Percentiles rank a stretch among this genome's conserved stretches.
These are phyloP conservation scores for Somateria mollissima DNA, from an alignment of 2,797 vertebrate species.

Conservation along the genomic window DNA sequence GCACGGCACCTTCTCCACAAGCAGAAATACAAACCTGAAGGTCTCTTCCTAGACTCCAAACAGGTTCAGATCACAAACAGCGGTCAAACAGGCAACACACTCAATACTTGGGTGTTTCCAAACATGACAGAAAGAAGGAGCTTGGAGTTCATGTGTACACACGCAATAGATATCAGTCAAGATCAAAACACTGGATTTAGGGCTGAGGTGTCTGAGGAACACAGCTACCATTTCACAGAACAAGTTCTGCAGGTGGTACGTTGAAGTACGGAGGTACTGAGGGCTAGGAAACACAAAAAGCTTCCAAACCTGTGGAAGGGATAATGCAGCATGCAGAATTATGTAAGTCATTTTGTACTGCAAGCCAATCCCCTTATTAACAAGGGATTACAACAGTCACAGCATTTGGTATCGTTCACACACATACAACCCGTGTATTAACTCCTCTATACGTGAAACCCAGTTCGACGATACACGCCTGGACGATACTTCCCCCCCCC, in stretches of 20 bases:
- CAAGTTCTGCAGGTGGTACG: background rate
- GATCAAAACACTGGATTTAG: background rate
- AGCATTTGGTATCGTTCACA: background rate
- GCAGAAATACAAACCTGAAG: background rate
- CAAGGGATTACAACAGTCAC: conserved; percentile 8
- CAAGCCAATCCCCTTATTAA: conserved; percentile 47
- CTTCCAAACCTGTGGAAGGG: background rate
- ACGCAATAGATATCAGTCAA: background rate
- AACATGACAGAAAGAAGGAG: background rate
- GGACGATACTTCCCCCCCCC: rapidly evolving
- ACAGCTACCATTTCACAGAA: background rate
- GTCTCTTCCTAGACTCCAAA: background rate
- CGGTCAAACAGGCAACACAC: background rate
- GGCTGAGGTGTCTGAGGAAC: background rate
- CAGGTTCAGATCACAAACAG: background rate
- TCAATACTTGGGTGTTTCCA: background rate
- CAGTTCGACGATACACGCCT: background rate
- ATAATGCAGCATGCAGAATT: background rate
- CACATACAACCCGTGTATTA: background rate
- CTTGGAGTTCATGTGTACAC: background rate
- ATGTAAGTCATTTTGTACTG: background rate
- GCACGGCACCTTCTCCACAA: background rate
- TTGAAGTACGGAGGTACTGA: background rate
- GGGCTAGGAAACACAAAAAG: background rate
- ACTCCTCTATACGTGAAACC: background rate